Percentiles rank a stretch among this genome's conserved stretches.
These are phyloP conservation scores for Centropristis striata DNA, from an alignment of 2,113 vertebrate genomes.

Conservation along the genomic window DNA sequence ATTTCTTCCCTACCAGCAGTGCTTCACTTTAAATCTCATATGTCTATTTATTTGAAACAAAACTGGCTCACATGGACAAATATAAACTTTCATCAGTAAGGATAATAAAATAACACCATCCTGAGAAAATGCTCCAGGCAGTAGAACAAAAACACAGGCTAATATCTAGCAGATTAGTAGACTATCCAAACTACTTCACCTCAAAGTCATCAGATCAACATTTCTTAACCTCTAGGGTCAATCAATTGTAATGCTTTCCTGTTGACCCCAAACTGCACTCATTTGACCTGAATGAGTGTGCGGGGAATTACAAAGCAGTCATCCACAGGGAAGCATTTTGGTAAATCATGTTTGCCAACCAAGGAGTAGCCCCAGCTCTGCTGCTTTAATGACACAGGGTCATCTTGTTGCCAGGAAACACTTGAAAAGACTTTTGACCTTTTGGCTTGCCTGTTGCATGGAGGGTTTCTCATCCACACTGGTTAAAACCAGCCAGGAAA, in stretches of 20 bases:
- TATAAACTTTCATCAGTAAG: neutral
- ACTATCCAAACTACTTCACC: neutral
- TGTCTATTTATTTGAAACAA: neutral
- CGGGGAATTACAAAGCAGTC: slow-evolving; percentile 41
- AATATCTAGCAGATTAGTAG: neutral
- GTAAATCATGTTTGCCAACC: slow-evolving; percentile 32
- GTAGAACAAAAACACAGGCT: neutral
- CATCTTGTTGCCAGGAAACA: slow-evolving; percentile 67
- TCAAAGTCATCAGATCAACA: slow-evolving; percentile 13
- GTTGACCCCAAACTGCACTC: slow-evolving; percentile 62
- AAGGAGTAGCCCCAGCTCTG: neutral
- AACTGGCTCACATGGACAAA: neutral
- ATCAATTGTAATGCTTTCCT: slow-evolving; percentile 42
- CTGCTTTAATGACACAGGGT: slow-evolving; percentile 30
- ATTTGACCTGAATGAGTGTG: slow-evolving; percentile 50
- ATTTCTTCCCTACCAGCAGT: too few relatives aligned
- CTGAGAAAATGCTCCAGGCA: neutral
- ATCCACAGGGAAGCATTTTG: slow-evolving; percentile 49
- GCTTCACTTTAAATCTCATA: neutral
- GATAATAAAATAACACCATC: neutral
- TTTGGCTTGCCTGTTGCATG: slow-evolving; percentile 35
- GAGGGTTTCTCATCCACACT: slow-evolving; percentile 14
- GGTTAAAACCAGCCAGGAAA: neutral
- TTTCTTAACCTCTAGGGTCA: slow-evolving; percentile 41
- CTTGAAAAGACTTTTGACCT: slow-evolving; percentile 64